A percentile compares a stretch with the other conserved stretches of the same genome.
phyloP scores from a whole-genome alignment of 2,797 vertebrate genomes.

The Anguilla obscura region DNA sequence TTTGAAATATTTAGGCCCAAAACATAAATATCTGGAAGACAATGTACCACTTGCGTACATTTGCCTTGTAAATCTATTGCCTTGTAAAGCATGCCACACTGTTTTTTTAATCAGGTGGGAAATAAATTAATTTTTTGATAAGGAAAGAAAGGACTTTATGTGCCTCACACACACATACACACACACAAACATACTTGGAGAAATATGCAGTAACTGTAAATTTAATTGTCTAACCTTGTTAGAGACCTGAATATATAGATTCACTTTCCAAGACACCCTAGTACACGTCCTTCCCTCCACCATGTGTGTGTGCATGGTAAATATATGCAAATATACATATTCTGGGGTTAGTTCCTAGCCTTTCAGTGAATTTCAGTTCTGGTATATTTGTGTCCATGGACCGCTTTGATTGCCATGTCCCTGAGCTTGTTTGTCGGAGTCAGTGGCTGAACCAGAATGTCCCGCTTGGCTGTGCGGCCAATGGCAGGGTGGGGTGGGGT shows the following conservation, averaged over 20 bases:
- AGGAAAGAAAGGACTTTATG: neutral
- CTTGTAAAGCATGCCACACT: neutral
- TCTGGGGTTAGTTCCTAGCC: neutral
- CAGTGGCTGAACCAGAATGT: too few species aligned
- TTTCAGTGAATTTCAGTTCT: too few species aligned
- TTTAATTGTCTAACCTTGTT: too few species aligned
- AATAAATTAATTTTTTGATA: conserved; percentile 25
- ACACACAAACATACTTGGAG: conserved; percentile 10
- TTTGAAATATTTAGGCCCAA: neutral
- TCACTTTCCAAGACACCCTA: too few species aligned
- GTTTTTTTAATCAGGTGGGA: neutral
- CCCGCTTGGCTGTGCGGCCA: too few species aligned
- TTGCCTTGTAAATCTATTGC: neutral
- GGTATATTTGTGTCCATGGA: too few species aligned
- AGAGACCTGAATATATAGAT: too few species aligned
- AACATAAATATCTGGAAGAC: conserved; percentile 4
- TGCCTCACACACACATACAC: neutral
- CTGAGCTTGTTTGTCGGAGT: too few species aligned
- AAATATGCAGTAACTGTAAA: neutral
- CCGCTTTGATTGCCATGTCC: too few species aligned
- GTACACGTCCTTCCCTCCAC: too few species aligned
- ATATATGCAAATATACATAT: neutral
- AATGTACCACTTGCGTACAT: conserved; percentile 3
- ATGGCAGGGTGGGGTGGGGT: too few species aligned
- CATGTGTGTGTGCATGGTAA: too few species aligned